Conservation (phyloP, 1,140 invertebrate species). For the Drosophila pallidifrons region DNA sequence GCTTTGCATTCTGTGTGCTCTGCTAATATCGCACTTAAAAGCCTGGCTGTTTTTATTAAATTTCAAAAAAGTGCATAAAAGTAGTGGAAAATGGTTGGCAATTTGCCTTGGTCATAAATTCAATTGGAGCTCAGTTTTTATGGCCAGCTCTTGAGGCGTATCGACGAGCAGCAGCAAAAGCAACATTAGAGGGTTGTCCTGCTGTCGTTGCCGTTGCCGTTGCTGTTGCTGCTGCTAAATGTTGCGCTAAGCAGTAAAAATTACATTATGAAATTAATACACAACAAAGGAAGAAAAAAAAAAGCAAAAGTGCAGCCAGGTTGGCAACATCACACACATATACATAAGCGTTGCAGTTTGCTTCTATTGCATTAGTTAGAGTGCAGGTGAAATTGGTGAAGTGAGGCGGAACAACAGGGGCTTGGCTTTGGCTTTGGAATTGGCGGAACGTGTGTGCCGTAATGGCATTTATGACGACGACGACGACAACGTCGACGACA, state of each 20-base stretch:
- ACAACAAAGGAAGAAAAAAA: slow-evolving; percentile 31
- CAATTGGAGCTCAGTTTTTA: slow-evolving; percentile 40
- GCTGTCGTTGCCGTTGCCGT: background rate
- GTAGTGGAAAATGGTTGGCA: slow-evolving; percentile 32
- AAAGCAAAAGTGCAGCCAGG: slow-evolving; percentile 4
- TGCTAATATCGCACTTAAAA: background rate
- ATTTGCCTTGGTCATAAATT: slow-evolving; percentile 40
- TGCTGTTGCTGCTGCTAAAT: slow-evolving; percentile 21
- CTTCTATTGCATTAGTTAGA: slow-evolving; percentile 53
- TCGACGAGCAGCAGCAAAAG: slow-evolving; percentile 12
- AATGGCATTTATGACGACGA: slow-evolving; percentile 56
- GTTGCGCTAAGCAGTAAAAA: slow-evolving; percentile 58
- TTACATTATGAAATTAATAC: slow-evolving; percentile 63
- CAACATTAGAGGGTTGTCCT: background rate
- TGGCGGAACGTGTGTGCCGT: slow-evolving; percentile 33
- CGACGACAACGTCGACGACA: slow-evolving; percentile 17
- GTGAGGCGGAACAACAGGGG: background rate
- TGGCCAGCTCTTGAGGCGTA: slow-evolving; percentile 29
- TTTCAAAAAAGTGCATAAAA: slow-evolving; percentile 23
- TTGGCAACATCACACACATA: background rate
- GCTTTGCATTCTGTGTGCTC: background rate
- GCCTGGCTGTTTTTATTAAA: background rate
- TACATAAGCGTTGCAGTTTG: slow-evolving; percentile 14
- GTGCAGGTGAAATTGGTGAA: slow-evolving; percentile 32
- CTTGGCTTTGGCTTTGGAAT: background rate